A percentile compares a stretch with the other conserved stretches of the same genome.
Conservation (phyloP, 2,888 invertebrate species). For the Hydropsyche betteni region DNA sequence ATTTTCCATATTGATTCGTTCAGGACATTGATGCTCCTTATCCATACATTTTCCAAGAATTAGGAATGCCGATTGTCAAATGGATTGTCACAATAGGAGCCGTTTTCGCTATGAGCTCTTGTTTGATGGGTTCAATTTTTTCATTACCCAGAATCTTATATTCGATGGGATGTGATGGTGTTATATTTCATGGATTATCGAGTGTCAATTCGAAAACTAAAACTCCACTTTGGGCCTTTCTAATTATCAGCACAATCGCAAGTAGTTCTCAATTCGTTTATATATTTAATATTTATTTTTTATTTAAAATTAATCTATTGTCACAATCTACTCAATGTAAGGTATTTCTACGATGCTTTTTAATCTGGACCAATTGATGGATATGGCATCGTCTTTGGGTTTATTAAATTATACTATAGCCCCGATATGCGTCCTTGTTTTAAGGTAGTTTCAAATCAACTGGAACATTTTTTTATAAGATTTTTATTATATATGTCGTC, state of each 20-base stretch:
- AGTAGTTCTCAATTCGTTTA: constrained; percentile 60
- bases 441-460: constrained; percentile 69
- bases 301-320: constrained; percentile 51
- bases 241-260: constrained; percentile 78
- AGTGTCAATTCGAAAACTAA: constrained; percentile 76
- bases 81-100: constrained; percentile 94
- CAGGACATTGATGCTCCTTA: constrained; percentile 87
- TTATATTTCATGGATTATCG: constrained; percentile 79
- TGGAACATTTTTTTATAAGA: background rate
- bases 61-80: constrained; percentile 80
- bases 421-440: constrained; percentile 85
- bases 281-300: background rate
- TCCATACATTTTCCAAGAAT: constrained; percentile 81
- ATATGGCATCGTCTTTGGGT: constrained; percentile 96
- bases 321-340: constrained; percentile 54
- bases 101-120: constrained; percentile 89
- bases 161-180: constrained; percentile 90
- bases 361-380: constrained; percentile 88
- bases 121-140: constrained; percentile 86
- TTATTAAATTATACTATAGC: constrained; percentile 92
- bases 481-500: background rate
- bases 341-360: constrained; percentile 89
- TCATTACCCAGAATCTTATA: constrained; percentile 88
- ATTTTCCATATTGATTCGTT: background rate
- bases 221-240: constrained; percentile 82